Conservation (phyloP, 2,113 vertebrate species). For the Eptesicus fuscus region DNA sequence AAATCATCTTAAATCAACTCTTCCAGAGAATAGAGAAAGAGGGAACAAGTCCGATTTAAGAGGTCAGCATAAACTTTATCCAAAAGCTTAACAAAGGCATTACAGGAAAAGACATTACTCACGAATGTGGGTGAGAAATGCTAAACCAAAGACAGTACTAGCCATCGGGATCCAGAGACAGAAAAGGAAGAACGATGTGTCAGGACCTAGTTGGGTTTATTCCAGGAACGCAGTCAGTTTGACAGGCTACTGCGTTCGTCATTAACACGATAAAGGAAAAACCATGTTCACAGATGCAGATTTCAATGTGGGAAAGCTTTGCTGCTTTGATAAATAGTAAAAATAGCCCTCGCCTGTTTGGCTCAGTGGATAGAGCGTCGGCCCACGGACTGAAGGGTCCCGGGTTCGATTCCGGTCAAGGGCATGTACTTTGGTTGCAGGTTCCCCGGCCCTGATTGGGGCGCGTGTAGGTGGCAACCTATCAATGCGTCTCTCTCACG, state of each 20-base stretch:
- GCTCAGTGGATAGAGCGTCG: no score
- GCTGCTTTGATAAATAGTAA: background rate
- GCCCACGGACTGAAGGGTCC: no score
- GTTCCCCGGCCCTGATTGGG: no score
- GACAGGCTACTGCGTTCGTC: background rate
- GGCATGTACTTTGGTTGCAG: no score
- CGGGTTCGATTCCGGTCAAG: no score
- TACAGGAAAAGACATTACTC: background rate
- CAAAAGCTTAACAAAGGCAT: background rate
- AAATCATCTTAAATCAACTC: background rate
- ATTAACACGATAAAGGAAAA: background rate
- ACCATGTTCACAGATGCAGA: background rate
- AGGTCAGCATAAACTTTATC: background rate
- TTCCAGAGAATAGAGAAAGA: background rate
- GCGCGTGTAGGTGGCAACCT: no score
- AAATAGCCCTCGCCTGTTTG: no score
- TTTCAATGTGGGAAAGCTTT: background rate
- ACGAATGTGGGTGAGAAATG: background rate
- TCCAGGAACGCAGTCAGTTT: background rate
- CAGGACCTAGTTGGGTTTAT: background rate
- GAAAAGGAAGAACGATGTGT: background rate
- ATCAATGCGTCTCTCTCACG: no score
- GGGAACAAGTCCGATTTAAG: background rate
- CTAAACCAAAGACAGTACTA: background rate
- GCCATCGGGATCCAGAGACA: background rate